A percentile compares a stretch with the other conserved stretches of the same genome.
phyloP scores from a whole-genome alignment of 2,797 vertebrate genomes.

The Sus cebifrons region DNA sequence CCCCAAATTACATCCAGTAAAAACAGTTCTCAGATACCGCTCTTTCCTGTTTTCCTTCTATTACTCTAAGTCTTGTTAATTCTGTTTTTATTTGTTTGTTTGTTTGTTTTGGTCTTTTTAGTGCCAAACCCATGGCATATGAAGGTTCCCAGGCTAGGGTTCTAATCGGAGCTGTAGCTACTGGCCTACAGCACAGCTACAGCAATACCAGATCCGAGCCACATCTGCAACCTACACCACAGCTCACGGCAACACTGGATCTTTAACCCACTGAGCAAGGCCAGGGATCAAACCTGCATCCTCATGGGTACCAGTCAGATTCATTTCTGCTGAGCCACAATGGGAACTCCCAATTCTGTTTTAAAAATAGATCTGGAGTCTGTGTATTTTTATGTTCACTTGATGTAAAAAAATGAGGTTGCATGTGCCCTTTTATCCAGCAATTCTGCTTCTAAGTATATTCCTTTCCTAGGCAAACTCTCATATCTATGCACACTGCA shows the following conservation, averaged over 20 bases:
- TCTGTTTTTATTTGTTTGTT: neutral
- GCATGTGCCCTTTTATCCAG: neutral
- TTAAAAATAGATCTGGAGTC: neutral
- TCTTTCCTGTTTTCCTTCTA: neutral
- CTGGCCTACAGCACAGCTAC: too few relatives aligned
- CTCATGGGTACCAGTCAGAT: too few relatives aligned
- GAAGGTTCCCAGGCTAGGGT: too few relatives aligned
- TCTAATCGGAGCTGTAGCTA: too few relatives aligned
- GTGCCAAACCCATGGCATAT: too few relatives aligned
- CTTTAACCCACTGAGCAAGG: too few relatives aligned
- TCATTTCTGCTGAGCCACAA: too few relatives aligned
- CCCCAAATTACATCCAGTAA: neutral
- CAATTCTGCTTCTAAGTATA: constrained; percentile 6
- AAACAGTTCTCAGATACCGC: neutral
- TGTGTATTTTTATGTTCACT: constrained; percentile 28
- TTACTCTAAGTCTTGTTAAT: neutral
- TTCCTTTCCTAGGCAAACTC: constrained; percentile 10
- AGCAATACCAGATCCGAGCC: too few relatives aligned
- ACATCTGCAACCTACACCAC: too few relatives aligned
- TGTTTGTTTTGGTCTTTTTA: neutral
- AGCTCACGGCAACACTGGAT: too few relatives aligned
- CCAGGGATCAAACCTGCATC: too few relatives aligned
- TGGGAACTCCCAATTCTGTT: too few relatives aligned
- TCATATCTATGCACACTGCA: neutral
- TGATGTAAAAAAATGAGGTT: neutral